These are phyloP conservation scores for Erythrocebus patas DNA, from an alignment of 2,113 vertebrate genomes.

Conservation along the genomic window DNA sequence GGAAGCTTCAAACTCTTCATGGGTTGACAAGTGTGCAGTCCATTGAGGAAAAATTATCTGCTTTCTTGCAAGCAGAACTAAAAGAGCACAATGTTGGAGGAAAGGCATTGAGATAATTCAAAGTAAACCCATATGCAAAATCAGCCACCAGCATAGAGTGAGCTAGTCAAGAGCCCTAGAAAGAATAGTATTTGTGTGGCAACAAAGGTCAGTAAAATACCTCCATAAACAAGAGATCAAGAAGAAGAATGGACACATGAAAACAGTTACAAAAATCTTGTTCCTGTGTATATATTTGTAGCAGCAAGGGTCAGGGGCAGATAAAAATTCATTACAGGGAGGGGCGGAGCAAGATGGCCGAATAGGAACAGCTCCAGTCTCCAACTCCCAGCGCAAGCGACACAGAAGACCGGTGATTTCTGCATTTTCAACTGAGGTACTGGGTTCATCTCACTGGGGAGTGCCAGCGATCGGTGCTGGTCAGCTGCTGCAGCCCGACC, in stretches of 20 bases:
- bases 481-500: no score
- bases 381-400: no score
- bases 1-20: background rate
- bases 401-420: no score
- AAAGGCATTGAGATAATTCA: background rate
- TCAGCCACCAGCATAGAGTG: background rate
- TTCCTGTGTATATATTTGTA: background rate
- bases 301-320: rapidly evolving
- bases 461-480: no score
- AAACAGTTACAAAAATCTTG: background rate
- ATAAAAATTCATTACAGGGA: background rate
- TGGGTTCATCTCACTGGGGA: no score
- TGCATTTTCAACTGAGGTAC: no score
- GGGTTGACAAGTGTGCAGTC: background rate
- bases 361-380: no score
- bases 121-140: background rate
- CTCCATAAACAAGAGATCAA: background rate
- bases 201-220: background rate
- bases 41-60: background rate
- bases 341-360: no score
- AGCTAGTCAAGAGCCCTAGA: background rate
- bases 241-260: background rate
- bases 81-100: background rate
- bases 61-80: background rate
- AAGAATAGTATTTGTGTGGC: background rate